Percentiles rank a stretch among this genome's conserved stretches.
Evolutionary conservation across 2,113 vertebrate species (phyloP).

Genomic region (Tyto alba): DNA sequence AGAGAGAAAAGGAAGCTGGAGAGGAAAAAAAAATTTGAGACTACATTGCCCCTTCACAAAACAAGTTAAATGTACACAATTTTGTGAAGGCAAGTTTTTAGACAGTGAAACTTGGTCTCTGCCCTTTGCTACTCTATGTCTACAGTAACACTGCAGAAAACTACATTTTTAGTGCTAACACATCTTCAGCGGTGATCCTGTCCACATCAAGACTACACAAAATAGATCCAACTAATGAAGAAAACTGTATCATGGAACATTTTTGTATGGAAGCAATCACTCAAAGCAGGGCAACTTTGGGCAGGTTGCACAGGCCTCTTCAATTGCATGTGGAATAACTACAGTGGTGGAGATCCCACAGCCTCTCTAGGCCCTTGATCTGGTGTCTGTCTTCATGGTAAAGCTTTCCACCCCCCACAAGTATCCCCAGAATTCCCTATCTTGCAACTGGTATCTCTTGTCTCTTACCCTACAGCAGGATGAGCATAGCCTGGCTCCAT

Average conservation of each 20-base stretch:
- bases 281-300: neutral
- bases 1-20: neutral
- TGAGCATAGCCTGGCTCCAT: neutral
- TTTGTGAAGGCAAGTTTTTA: neutral
- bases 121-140: neutral
- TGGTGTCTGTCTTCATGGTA: neutral
- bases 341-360: neutral
- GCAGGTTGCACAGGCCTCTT: neutral
- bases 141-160: neutral
- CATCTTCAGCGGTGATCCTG: neutral
- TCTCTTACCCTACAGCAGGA: neutral
- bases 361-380: neutral
- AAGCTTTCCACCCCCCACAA: fast-evolving
- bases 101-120: neutral
- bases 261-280: neutral
- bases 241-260: neutral
- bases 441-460: neutral
- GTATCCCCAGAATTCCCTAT: neutral
- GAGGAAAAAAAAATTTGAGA: neutral
- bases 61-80: neutral
- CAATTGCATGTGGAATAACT: neutral
- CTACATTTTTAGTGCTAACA: neutral
- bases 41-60: neutral
- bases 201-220: neutral
- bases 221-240: neutral